Evolutionary conservation across 2,888 invertebrate genomes (phyloP), one percentile per base, ranked within the genome.

Genomic region (Spodoptera exigua): DNA sequence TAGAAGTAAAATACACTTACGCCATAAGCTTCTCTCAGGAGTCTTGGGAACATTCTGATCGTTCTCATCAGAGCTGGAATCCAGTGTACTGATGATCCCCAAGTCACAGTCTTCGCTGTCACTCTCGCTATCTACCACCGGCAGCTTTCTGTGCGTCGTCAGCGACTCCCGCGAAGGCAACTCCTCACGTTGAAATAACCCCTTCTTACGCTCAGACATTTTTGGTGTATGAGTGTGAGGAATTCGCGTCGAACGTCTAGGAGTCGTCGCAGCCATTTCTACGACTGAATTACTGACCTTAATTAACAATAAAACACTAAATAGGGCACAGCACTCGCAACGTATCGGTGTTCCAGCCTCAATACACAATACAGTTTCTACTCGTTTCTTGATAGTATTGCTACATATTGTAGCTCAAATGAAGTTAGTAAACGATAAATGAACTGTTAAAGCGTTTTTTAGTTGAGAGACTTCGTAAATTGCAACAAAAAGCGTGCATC

Each of bases 161-260:
- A 92, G 61, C 3, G 92, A 91, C 76, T 92, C 93, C 73, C 86
- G 79, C 14, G 82, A 66, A 9, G 85, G 78, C 59, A 87, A 84
- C 11, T 74, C 71, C 0, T 79, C 83, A 72, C 70, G 74, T 80
- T 95, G 95, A 78, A 96, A 96, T 68, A 96, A 89, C 69, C 95
- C 95, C 69, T 96, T 95, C 78, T 96, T 95, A 27, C 96, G 92
- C 70, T 95, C 95, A 0, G 95, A 93, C 84, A 96, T 91, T 77
- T 95, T 95, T 2, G 96, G 95, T 1, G 96, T 96, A 68, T 94
- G 93, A 44, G 74, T 87, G 56, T 90, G 88, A 10, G 89, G 87
- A 58, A 87, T 69, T 11, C 93, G 87, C 59, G 88, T 73, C 14
- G 92, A 91, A 57, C 93, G 89, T 39, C 92, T 85, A 12, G 94